Evolutionary conservation across 2,888 invertebrate species (phyloP), one percentile per base, ranked within the genome.

Genomic region (Linyphia triangularis): DNA sequence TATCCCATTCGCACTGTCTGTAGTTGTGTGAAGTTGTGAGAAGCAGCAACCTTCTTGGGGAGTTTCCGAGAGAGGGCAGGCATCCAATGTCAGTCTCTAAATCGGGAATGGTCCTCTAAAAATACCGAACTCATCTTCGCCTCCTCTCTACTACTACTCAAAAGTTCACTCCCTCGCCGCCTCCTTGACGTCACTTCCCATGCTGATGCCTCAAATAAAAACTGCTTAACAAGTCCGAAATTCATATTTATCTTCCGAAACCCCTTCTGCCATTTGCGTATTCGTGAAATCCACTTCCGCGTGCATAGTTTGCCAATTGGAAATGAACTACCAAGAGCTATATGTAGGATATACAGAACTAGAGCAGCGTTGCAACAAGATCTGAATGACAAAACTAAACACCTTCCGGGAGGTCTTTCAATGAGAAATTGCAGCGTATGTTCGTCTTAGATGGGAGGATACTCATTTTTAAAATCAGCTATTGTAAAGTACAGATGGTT

Each of bases 1-100:
- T 65, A 81, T 81, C 81, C 81, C 51, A 83, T 40, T 73, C 73
- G 81, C 22, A 30, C 63, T 33, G 37, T 59, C 70, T 43, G 19
- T 30, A 73, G 51, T 59, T 77, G 63, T 70, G 26, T 37, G 30
- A 37, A 30, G 78, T 43, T 82, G 70, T 43, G 70, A 16, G 75
- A 69, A 43, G 78, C 81, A 75, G 73, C 59, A 81, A 81, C 86
- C 86, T 88, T 88, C 86, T 88, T 88, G 37, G 86, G 51, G 86
- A 69, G 59, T 73, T 81, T 88, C 73, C 40, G 72, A 28, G 67
- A 28, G 26, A 26, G 33, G 63, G 73, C 65, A 57, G 86, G 86
- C 81, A 88, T 88, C 86, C 86, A 88, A 79, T 88, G 86, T 88
- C 86, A 88, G 69, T 63, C 81, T 28, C 86, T 88, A 88, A 81